These are phyloP conservation scores for Paralichthys olivaceus DNA, from an alignment of 2,113 vertebrate species.

Conservation along the genomic window DNA sequence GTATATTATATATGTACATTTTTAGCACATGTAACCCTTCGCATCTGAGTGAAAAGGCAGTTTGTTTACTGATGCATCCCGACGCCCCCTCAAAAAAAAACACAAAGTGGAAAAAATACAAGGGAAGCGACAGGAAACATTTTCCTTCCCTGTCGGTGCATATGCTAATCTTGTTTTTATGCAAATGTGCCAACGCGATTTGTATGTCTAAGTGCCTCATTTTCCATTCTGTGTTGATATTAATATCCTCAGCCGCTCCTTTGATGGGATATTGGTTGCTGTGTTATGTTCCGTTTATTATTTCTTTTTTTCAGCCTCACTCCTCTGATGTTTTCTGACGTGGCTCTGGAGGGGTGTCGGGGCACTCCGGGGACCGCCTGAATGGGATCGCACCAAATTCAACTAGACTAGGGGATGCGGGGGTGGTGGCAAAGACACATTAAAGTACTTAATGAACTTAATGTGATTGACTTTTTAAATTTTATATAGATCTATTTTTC, in stretches of 20 bases:
- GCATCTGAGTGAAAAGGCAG: slow-evolving; percentile 22
- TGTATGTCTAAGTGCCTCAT: slow-evolving; percentile 81
- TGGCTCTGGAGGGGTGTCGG: slow-evolving; percentile 42
- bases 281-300: slow-evolving; percentile 70
- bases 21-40: neutral
- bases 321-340: slow-evolving; percentile 66
- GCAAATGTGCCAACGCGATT: slow-evolving; percentile 77
- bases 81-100: neutral
- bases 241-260: slow-evolving; percentile 77
- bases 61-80: slow-evolving; percentile 44
- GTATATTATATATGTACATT: neutral
- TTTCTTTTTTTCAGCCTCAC: slow-evolving; percentile 44
- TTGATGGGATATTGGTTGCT: slow-evolving; percentile 79
- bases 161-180: slow-evolving; percentile 82
- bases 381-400: slow-evolving; percentile 48
- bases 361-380: slow-evolving; percentile 49
- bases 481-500: too few species aligned
- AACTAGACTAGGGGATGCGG: slow-evolving; percentile 27
- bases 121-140: slow-evolving; percentile 48
- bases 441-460: slow-evolving; percentile 41
- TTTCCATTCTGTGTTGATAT: slow-evolving; percentile 79
- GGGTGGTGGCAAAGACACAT: slow-evolving; percentile 23
- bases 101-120: slow-evolving; percentile 5
- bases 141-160: slow-evolving; percentile 69
- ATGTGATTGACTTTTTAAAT: slow-evolving; percentile 28